Conservation (phyloP, 2,888 invertebrate genomes). For the Dioctria rufipes region DNA sequence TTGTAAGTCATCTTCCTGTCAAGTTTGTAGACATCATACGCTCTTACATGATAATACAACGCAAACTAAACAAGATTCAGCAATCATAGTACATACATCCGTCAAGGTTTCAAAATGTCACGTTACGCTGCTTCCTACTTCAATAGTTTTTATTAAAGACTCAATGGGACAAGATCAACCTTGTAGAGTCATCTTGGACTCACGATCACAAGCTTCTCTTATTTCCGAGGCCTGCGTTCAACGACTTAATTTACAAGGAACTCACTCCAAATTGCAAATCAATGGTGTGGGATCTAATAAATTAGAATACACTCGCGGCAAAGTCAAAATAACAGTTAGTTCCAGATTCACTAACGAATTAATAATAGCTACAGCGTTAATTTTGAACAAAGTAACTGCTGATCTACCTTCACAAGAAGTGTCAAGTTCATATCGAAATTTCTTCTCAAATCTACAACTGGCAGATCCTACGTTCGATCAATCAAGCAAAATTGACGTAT, state of each 20-base stretch:
- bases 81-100: too few relatives aligned
- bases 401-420: background rate
- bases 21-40: too few relatives aligned
- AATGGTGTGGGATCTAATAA: background rate
- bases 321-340: background rate
- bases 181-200: background rate
- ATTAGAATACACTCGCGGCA: background rate
- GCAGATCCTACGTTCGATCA: slow-evolving; percentile 2
- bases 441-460: background rate
- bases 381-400: background rate
- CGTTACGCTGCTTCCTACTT: background rate
- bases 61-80: too few relatives aligned
- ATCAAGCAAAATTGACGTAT: background rate
- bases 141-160: background rate
- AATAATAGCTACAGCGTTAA: background rate
- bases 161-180: background rate
- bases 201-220: background rate
- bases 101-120: too few relatives aligned
- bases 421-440: background rate
- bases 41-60: too few relatives aligned
- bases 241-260: background rate
- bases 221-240: background rate
- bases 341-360: background rate
- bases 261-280: background rate
- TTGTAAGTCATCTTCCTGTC: too few relatives aligned